Base-by-base conservation (phyloP, 2,113 vertebrate species). In the Callaeas wilsoni region DNA sequence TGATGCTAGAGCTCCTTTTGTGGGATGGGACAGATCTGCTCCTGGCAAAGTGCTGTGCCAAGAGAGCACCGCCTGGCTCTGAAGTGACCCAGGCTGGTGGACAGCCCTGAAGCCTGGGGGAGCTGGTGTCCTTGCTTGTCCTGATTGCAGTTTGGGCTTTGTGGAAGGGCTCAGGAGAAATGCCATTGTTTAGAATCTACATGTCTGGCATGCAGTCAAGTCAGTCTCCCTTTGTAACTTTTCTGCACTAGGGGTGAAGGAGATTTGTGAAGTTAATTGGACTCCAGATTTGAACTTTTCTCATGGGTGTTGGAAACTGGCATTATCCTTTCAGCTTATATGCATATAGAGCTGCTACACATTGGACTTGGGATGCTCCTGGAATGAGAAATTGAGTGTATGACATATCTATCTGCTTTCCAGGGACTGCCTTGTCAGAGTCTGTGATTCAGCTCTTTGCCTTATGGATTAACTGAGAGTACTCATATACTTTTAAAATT, bases 361-460 rank as follows among this genome's bases (percentile, higher is more conserved):
- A 1, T 83, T 83, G 82, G 59, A 69, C 30, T 94, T 49, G 10
- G 39, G 82, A 80, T 95, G 90, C 75, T 96, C 59, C 78, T 94
- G 94, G 79, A 94, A 91, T 27, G 47, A 93, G 90, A 90, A 93
- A 85, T 2, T 3, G 71, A 74, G 56, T 7, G 6, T 77, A n/a
- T 80, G 85, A 79, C 56, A n/a, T 77, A 96, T 68, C 71, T 83
- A 78, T 82, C 63, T 83, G 87, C 85, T 96, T 96, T 97, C 92
- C 90, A 95, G 79, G 87, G 87, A 92, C 79, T 91, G 92, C 90
- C 90, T 93, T 71, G 94, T 95, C 93, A 92, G 91, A 88, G 73
- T 68, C 94, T 93, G 78, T 87, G 91, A 92, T 93, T 94, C 88
- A 96, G 92, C 94, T 85, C 92, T 97, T 94, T 96, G 92, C 82